Base-by-base conservation (phyloP, 2,888 invertebrate genomes). In the Gymnosoma rotundatum region DNA sequence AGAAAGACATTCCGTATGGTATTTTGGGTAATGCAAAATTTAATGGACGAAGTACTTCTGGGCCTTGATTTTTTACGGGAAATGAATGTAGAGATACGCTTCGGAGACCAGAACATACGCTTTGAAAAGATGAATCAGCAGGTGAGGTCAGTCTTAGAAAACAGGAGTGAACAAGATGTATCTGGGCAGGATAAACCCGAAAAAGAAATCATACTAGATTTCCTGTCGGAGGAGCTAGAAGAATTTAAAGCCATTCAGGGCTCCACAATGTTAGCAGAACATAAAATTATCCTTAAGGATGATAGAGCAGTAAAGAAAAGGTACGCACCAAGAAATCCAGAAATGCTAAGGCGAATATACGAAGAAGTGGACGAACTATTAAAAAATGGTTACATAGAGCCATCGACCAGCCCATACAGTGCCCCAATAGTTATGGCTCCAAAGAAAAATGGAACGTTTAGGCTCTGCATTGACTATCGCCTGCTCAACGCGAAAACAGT, bases 1-100 rank as follows among this genome's bases (percentile, higher is more conserved):
- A 12, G 21, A 16, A 60, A 36, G 1, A 32, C 16, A 21, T 60
- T n/a, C 10, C 16, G 18, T 21, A 14, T 70, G 45, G 32, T 60
- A 16, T 12, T 72, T 32, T 60, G 72, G 16, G 48, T 60, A 36
- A 60, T 60, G 60, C 48, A 50, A 14, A 9, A 50, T 2, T 38
- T 61, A n/a, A 20, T 60, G 32, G 72, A 61, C n/a, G 70, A n/a
- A n/a, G n/a, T 58, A 6, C n/a, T 70, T 7, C 38, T 73, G 6
- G 48, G 61, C n/a, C 12, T 73, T 12, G 72, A 73, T 16, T 60
- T 61, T 45, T 2, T 61, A 38, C 14, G 21, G 10, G 10, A 32
- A 12, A 25, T 73, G 61, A n/a, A n/a, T n/a, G n/a, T n/a, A n/a
- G n/a, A n/a, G n/a, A n/a, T n/a, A n/a, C n/a, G n/a, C n/a, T n/a